Percentiles rank a stretch among this genome's conserved stretches.
Conservation (phyloP, 2,113 vertebrate genomes). For the Pandion haliaetus region DNA sequence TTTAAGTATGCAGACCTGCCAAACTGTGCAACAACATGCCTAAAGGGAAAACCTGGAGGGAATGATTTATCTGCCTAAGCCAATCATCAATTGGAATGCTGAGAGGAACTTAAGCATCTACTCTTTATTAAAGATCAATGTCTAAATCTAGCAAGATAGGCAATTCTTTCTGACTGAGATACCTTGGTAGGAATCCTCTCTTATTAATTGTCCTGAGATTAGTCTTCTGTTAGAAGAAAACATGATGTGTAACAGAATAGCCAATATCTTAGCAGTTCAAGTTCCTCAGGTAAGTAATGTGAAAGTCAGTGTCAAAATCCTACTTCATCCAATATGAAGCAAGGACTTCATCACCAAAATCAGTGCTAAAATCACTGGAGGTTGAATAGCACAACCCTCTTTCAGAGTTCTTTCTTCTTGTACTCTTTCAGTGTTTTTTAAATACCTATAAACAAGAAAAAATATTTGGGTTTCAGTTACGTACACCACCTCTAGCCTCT, state of each 20-base stretch:
- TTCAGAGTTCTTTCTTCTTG: background rate
- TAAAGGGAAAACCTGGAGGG: background rate
- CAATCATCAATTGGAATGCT: background rate
- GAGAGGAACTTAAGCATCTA: background rate
- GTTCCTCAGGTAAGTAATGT: background rate
- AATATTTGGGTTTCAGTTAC: background rate
- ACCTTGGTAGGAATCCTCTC: background rate
- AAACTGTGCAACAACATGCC: background rate
- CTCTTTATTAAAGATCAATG: background rate
- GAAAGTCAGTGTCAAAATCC: background rate
- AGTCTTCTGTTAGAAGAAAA: background rate
- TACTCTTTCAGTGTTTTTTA: background rate
- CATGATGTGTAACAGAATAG: background rate
- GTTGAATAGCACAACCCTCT: background rate
- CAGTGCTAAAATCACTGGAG: background rate
- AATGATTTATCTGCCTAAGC: background rate
- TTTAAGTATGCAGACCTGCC: background rate
- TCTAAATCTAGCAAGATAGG: background rate
- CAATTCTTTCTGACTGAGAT: background rate
- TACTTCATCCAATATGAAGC: background rate
- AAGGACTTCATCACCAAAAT: background rate
- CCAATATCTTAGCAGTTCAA: background rate
- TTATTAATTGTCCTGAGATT: background rate
- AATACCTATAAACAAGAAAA: background rate
- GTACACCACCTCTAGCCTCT: background rate